phyloP scores from a whole-genome alignment of 2,888 invertebrate species.

The Crocallis elinguaria region DNA sequence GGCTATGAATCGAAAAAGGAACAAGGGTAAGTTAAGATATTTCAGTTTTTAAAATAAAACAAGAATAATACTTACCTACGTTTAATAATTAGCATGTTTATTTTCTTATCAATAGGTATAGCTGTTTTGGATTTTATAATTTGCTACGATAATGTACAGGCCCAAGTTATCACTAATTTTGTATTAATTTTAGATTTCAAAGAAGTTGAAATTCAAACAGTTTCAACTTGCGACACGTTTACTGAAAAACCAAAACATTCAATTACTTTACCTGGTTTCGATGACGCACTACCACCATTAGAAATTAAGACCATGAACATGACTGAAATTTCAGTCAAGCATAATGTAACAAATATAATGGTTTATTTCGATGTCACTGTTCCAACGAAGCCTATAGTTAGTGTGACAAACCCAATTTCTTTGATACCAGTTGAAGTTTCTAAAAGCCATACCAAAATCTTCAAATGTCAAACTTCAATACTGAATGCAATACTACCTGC shows the following conservation, averaged over 20 bases:
- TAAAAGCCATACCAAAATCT: slow-evolving; percentile 55
- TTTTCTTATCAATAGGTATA: neutral
- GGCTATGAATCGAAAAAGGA: slow-evolving; percentile 18
- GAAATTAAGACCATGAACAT: slow-evolving; percentile 60
- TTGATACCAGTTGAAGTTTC: slow-evolving; percentile 50
- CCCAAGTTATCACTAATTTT: neutral
- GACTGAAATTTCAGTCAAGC: slow-evolving; percentile 64
- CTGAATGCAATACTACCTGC: slow-evolving; percentile 70
- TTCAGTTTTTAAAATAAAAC: no score
- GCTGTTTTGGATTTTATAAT: neutral
- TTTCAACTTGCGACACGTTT: slow-evolving; percentile 11
- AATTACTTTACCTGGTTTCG: slow-evolving; percentile 58
- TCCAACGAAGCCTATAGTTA: slow-evolving; percentile 38
- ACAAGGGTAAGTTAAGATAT: slow-evolving; percentile 39
- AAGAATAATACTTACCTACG: no score
- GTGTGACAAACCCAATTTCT: slow-evolving; percentile 43
- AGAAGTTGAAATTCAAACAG: slow-evolving; percentile 53
- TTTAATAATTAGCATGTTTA: no score
- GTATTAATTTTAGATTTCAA: slow-evolving; percentile 41
- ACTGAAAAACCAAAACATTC: neutral
- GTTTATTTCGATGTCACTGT: slow-evolving; percentile 69
- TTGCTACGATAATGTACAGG: neutral
- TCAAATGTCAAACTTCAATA: slow-evolving; percentile 66
- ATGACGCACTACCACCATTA: slow-evolving; percentile 48
- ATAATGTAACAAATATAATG: slow-evolving; percentile 63